These are phyloP conservation scores for Orthosia gracilis DNA, from an alignment of 2,888 invertebrate genomes.

Conservation along the genomic window DNA sequence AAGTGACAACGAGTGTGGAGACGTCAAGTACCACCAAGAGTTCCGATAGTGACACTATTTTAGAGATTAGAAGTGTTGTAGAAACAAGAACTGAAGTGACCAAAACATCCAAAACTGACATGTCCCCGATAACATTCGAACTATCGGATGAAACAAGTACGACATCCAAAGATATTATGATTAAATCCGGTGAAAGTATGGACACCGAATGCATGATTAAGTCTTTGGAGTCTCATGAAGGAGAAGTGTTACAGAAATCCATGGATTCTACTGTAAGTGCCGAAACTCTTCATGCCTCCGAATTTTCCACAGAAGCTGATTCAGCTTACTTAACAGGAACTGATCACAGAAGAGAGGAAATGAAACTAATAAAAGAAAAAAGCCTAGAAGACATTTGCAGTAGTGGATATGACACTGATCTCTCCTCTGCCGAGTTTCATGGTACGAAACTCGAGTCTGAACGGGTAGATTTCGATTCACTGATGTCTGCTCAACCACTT, in stretches of 20 bases:
- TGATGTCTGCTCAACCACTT: constrained; percentile 88
- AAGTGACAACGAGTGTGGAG: constrained; percentile 69
- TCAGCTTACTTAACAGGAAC: constrained; percentile 88
- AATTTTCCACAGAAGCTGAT: constrained; percentile 89
- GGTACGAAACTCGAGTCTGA: constrained; percentile 89
- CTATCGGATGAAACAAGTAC: constrained; percentile 85
- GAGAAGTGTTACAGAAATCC: constrained; percentile 88
- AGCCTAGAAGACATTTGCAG: constrained; percentile 93
- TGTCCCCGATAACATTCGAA: constrained; percentile 85
- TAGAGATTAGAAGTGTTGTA: constrained; percentile 77
- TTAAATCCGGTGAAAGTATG: constrained; percentile 89
- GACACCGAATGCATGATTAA: constrained; percentile 90
- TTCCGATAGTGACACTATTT: constrained; percentile 75
- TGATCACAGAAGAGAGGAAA: constrained; percentile 86
- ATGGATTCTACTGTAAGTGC: constrained; percentile 90
- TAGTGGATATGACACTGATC: constrained; percentile 93
- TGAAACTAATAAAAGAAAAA: constrained; percentile 88
- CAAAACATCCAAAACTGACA: constrained; percentile 82
- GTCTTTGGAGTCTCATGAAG: constrained; percentile 89
- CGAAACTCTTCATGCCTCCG: constrained; percentile 89
- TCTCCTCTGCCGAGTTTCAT: constrained; percentile 92
- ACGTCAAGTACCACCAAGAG: constrained; percentile 75
- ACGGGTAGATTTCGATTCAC: constrained; percentile 88
- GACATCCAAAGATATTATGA: constrained; percentile 87
- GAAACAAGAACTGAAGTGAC: constrained; percentile 77